A percentile compares a stretch with the other conserved stretches of the same genome.
Conservation (phyloP, 2,113 vertebrate species). For the Pseudopodoces humilis region DNA sequence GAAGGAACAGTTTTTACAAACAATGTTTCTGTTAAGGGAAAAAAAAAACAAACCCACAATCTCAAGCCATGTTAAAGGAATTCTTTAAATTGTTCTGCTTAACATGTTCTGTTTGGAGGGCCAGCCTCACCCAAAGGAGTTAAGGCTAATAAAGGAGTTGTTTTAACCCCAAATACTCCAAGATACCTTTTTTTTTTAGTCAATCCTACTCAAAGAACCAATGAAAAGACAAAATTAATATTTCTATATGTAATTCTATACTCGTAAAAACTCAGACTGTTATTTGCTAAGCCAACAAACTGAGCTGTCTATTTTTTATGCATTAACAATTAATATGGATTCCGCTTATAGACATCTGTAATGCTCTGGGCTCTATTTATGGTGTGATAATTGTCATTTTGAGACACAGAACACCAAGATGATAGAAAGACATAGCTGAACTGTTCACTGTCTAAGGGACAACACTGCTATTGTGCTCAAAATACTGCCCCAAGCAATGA, state of each 20-base stretch:
- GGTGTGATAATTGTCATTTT: conserved; percentile 69
- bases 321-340: conserved; percentile 76
- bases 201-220: not conserved
- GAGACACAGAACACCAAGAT: conserved; percentile 64
- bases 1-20: not conserved
- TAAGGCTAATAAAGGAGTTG: not conserved
- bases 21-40: not conserved
- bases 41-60: not conserved
- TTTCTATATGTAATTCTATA: conserved; percentile 18
- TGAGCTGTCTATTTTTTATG: conserved; percentile 56
- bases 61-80: not conserved
- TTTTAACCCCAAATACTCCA: not conserved
- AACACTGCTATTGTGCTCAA: conserved; percentile 58
- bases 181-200: not conserved
- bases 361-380: conserved; percentile 75
- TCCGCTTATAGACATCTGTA: conserved; percentile 74
- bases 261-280: conserved; percentile 11
- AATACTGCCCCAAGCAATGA: conserved; percentile 63
- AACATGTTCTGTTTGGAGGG: not conserved
- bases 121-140: not conserved
- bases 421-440: conserved; percentile 66
- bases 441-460: conserved; percentile 63
- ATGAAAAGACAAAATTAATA: conserved; percentile 18
- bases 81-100: not conserved
- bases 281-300: conserved; percentile 56